Evolutionary conservation across 2,888 invertebrate genomes (phyloP), one percentile per base, ranked within the genome.

Genomic region (Epinotia brunnichana): DNA sequence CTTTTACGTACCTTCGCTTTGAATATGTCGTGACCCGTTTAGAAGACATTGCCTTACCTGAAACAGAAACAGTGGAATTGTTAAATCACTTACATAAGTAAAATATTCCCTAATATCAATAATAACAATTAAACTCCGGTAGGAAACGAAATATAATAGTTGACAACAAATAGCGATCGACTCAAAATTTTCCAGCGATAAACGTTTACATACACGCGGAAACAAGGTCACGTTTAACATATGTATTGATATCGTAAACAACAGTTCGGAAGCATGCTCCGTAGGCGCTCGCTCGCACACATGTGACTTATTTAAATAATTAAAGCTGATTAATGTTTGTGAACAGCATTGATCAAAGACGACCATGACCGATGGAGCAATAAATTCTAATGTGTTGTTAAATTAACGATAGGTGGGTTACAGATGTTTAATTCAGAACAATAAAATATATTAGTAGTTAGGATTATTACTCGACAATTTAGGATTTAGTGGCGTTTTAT

Each of bases 41-140:
- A 82, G 90, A 89, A 90, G 90, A 85, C 93, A 91, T 92, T 88
- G 89, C 84, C 91, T 92, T 92, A 92, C 92, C 92, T 92, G 93
- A 80, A 92, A 92, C 81, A 89, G 84, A 87, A 87, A 85, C 81
- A 85, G 79, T 82, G 75, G 54, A 54, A 57, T 64, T 70, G 70
- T 74, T 75, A 66, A 64, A 68, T 53, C 24, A 48, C 59, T 57
- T 62, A 56, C 39, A 44, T 21, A 2, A 35, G 54, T 61, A 24
- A 61, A 66, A 66, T 54, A 54, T n/a, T 67, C 44, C 21, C 35
- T 15, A 59, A 2, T 13, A 29, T 61, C 56, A 17, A 48, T 21
- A 62, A 68, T 44, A 60, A 70, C 62, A 60, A 68, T 54, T 67
- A 70, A 70, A 41, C 70, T 35, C 35, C 29, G 21, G 17, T 72